These are phyloP conservation scores for Saccopteryx bilineata DNA, from an alignment of 2,113 vertebrate genomes.

Conservation along the genomic window DNA sequence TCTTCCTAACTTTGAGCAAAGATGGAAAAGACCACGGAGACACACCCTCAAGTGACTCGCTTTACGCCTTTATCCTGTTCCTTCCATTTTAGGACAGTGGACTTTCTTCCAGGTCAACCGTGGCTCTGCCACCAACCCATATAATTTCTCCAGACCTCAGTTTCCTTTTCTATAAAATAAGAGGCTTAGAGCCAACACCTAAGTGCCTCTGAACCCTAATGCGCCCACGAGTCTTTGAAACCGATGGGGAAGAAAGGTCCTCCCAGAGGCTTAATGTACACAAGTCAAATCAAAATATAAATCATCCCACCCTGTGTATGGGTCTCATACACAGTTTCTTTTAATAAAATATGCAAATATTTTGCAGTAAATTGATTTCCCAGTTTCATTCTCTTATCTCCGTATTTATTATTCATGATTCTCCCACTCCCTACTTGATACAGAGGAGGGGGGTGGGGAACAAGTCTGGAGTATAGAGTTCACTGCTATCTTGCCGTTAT, in stretches of 20 bases:
- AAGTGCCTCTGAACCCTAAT: neutral
- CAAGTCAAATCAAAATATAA: constrained; percentile 91
- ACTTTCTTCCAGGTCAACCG: neutral
- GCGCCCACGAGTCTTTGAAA: neutral
- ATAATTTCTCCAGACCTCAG: neutral
- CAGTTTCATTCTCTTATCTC: constrained; percentile 92
- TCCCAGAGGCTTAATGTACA: constrained; percentile 87
- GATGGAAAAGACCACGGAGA: accelerated
- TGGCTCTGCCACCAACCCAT: neutral
- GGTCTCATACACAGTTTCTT: constrained; percentile 90
- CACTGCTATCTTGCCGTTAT: constrained; percentile 84
- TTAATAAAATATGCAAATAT: constrained; percentile 95
- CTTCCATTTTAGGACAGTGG: neutral
- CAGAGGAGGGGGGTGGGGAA: neutral
- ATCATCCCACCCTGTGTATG: constrained; percentile 86
- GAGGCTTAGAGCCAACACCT: accelerated
- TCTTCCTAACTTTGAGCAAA: neutral
- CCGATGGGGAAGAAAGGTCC: constrained; percentile 66
- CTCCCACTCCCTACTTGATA: constrained; percentile 84
- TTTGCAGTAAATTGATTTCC: constrained; percentile 93
- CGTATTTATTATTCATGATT: constrained; percentile 92
- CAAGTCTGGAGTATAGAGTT: constrained; percentile 73
- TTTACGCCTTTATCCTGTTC: accelerated
- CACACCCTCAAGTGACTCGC: accelerated
- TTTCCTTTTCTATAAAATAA: neutral